Conservation (phyloP, 2,797 vertebrate genomes). For the Manis javanica region DNA sequence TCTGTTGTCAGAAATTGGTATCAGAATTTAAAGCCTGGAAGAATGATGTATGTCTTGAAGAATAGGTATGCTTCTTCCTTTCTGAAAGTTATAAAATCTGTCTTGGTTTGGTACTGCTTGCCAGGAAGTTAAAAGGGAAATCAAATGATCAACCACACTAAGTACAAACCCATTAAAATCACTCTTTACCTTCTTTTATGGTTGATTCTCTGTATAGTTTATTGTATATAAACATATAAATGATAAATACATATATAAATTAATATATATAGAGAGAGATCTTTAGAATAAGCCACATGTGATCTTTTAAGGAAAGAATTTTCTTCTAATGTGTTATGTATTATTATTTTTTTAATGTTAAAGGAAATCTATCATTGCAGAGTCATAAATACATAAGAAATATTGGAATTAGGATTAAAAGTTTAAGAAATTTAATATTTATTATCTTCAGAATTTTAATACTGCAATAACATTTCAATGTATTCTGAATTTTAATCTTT, state of each 20-base stretch:
- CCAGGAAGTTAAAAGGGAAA: neutral
- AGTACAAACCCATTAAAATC: neutral
- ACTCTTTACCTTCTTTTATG: neutral
- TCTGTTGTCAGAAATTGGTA: neutral
- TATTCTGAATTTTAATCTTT: conserved; percentile 36
- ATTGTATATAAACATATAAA: neutral
- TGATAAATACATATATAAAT: neutral
- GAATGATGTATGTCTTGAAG: neutral
- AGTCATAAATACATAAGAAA: neutral
- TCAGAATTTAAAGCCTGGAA: neutral
- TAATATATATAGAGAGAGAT: neutral
- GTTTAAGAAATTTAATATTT: conserved; percentile 24
- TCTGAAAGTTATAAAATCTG: neutral
- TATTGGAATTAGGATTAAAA: neutral
- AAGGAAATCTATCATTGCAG: neutral
- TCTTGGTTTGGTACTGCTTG: neutral
- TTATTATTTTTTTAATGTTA: neutral
- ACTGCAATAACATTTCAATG: neutral
- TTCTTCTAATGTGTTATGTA: neutral
- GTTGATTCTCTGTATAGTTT: neutral
- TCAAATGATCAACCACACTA: neutral
- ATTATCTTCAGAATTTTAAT: conserved; percentile 39
- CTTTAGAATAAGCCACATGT: neutral
- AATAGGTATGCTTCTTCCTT: neutral
- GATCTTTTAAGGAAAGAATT: neutral